These are phyloP conservation scores for Rhinogobio ventralis DNA, from an alignment of 2,797 vertebrate genomes.

Conservation along the genomic window DNA sequence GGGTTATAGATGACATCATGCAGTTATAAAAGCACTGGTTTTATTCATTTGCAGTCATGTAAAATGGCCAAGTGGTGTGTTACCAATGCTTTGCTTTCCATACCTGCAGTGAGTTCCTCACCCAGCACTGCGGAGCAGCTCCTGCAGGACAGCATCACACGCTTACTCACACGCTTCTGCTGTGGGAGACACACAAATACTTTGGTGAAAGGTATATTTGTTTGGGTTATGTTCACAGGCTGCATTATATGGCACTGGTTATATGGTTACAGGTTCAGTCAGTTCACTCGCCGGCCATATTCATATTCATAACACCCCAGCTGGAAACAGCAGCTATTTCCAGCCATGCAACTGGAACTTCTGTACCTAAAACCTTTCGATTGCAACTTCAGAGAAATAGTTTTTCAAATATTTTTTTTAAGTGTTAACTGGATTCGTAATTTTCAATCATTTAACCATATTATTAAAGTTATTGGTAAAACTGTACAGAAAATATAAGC, in stretches of 20 bases:
- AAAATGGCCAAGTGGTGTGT: not conserved
- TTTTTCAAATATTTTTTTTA: too few species aligned
- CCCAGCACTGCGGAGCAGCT: conserved; percentile 88
- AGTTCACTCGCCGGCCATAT: not conserved
- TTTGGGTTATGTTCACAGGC: not conserved
- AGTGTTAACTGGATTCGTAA: not conserved
- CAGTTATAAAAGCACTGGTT: not conserved
- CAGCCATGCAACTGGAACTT: not conserved
- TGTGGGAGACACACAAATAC: conserved; percentile 52
- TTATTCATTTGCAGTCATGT: not conserved
- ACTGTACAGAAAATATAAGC: not conserved
- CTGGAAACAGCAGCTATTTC: not conserved
- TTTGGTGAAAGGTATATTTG: not conserved
- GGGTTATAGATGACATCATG: not conserved
- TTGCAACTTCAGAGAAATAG: not conserved
- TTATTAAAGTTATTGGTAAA: not conserved
- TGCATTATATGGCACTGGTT: not conserved
- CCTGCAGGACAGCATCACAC: conserved; percentile 83
- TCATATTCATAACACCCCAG: not conserved
- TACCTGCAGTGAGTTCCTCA: conserved; percentile 88
- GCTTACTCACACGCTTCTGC: conserved; percentile 83
- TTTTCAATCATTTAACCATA: not conserved
- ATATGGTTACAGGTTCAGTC: not conserved
- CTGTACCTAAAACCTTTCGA: not conserved
- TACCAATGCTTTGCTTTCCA: conserved; percentile 2